phyloP scores from a whole-genome alignment of 2,888 invertebrate species.

The Drosophila diplacantha region DNA sequence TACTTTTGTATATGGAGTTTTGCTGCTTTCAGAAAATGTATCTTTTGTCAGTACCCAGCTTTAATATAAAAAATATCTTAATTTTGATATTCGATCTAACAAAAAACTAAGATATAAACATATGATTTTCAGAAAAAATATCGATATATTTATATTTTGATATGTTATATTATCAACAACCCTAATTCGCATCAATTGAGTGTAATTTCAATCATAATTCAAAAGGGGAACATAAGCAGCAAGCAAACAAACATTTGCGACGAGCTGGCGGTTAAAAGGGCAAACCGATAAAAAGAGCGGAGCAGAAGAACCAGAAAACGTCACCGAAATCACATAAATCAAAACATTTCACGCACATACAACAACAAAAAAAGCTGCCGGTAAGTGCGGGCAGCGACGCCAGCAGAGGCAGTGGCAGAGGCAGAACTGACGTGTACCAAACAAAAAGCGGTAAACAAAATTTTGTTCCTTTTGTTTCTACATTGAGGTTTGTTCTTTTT shows the following conservation, averaged over 20 bases:
- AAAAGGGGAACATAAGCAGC: background rate
- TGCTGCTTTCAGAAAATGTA: no score
- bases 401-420: slow-evolving; percentile 6
- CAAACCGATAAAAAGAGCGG: slow-evolving; percentile 15
- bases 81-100: no score
- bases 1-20: no score
- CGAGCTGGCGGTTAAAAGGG: slow-evolving; percentile 29
- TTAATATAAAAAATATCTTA: no score
- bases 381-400: slow-evolving; percentile 18
- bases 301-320: background rate
- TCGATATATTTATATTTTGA: no score
- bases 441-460: slow-evolving; percentile 26
- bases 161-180: no score
- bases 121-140: no score
- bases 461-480: background rate
- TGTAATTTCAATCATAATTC: background rate
- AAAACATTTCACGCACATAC: background rate
- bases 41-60: no score
- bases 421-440: slow-evolving; percentile 48
- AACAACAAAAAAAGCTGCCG: background rate
- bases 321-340: background rate
- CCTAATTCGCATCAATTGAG: no score
- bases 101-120: no score
- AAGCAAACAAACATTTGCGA: background rate
- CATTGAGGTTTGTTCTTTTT: background rate